Percentiles rank a stretch among this genome's conserved stretches.
phyloP scores from a whole-genome alignment of 2,888 invertebrate genomes.

The Proisotoma minuta region DNA sequence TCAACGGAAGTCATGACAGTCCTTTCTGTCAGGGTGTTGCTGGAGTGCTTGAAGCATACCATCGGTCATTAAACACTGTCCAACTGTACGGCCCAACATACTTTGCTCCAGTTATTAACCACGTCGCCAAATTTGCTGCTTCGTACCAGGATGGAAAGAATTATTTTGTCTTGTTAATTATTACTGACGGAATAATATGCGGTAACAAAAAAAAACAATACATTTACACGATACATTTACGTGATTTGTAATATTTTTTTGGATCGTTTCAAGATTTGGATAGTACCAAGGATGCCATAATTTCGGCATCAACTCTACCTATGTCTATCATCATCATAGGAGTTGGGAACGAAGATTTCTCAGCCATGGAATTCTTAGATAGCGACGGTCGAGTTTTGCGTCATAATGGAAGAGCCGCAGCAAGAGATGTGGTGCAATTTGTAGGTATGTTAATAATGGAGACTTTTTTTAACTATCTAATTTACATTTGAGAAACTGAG shows the following conservation, averaged over 20 bases:
- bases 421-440: constrained; percentile 59
- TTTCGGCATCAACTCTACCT: constrained; percentile 52
- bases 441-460: constrained; percentile 45
- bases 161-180: constrained; percentile 59
- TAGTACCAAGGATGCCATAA: constrained; percentile 49
- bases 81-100: constrained; percentile 55
- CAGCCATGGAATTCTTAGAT: constrained; percentile 60
- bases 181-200: constrained; percentile 59
- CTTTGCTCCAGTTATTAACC: constrained; percentile 58
- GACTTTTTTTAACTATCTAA: background rate
- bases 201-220: too few relatives aligned
- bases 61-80: constrained; percentile 50
- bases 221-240: too few relatives aligned
- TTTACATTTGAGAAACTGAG: background rate
- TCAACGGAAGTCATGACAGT: constrained; percentile 53
- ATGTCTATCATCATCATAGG: constrained; percentile 52
- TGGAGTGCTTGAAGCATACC: constrained; percentile 53
- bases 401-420: constrained; percentile 53
- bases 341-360: constrained; percentile 60
- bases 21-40: constrained; percentile 52
- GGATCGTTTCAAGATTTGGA: constrained; percentile 40
- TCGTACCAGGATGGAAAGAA: constrained; percentile 54
- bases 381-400: constrained; percentile 54
- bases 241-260: background rate
- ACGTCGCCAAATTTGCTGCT: constrained; percentile 54